phyloP scores from a whole-genome alignment of 2,113 vertebrate species.

The Elephas maximus region DNA sequence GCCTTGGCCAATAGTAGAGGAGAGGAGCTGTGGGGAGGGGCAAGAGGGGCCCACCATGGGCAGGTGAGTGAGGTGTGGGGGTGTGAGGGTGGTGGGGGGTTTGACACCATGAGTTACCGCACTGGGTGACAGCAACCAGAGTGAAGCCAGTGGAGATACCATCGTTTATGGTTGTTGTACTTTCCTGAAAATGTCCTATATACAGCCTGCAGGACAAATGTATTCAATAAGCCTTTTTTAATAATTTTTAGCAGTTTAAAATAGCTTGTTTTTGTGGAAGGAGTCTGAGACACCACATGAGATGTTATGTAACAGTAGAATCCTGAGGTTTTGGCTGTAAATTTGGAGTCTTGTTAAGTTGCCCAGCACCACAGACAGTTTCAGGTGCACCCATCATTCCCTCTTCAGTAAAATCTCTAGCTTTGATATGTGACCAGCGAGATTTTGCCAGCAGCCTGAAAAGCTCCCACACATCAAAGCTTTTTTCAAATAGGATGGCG shows the following conservation, averaged over 20 bases:
- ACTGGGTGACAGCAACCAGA: too few relatives aligned
- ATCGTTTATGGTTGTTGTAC: not conserved
- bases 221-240: slow-evolving; percentile 54
- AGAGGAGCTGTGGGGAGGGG: too few relatives aligned
- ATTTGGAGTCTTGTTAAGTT: slow-evolving; percentile 53
- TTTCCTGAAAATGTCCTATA: not conserved
- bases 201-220: not conserved
- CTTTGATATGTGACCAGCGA: not conserved
- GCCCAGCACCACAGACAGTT: not conserved
- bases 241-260: slow-evolving; percentile 76
- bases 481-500: slow-evolving; percentile 69
- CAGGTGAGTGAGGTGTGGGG: too few relatives aligned
- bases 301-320: slow-evolving; percentile 43
- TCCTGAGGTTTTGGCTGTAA: slow-evolving; percentile 20
- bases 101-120: too few relatives aligned
- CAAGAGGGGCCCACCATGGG: too few relatives aligned
- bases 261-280: slow-evolving; percentile 82
- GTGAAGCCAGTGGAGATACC: too few relatives aligned
- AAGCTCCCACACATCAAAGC: slow-evolving; percentile 64
- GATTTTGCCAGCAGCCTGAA: slow-evolving; percentile 62
- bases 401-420: slow-evolving; percentile 52
- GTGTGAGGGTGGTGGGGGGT: too few relatives aligned
- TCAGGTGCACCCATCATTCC: not conserved
- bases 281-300: slow-evolving; percentile 71
- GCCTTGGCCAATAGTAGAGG: too few relatives aligned